Percentiles rank a stretch among this genome's conserved stretches.
phyloP scores from a whole-genome alignment of 1,140 invertebrate genomes.

The Onthophagus taurus region DNA sequence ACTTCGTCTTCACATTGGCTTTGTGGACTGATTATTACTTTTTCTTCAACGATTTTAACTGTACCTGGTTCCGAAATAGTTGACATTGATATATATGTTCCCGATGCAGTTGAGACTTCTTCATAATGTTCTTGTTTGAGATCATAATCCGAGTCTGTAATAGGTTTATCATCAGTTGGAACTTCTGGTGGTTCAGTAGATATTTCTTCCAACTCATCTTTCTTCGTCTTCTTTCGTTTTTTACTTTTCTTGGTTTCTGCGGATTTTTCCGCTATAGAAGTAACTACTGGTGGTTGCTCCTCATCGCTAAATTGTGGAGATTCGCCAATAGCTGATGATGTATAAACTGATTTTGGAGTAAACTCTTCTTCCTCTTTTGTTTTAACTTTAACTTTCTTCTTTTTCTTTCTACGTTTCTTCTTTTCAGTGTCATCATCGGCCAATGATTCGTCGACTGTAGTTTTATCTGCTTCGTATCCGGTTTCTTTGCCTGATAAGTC shows the following conservation, averaged over 20 bases:
- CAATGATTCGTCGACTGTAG: constrained; percentile 45
- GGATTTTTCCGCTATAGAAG: constrained; percentile 31
- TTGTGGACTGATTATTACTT: constrained; percentile 36
- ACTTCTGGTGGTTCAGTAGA: constrained; percentile 21
- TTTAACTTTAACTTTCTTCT: constrained; percentile 44
- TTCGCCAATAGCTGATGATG: constrained; percentile 29
- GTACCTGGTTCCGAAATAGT: constrained; percentile 45
- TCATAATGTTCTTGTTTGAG: constrained; percentile 30
- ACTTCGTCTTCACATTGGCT: constrained; percentile 39
- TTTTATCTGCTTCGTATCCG: constrained; percentile 42
- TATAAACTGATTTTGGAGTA: constrained; percentile 36
- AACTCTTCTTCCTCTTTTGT: constrained; percentile 37
- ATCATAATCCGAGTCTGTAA: constrained; percentile 9
- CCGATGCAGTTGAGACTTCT: constrained; percentile 36
- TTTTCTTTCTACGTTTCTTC: constrained; percentile 43
- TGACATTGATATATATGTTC: constrained; percentile 46
- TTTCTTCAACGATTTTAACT: constrained; percentile 57
- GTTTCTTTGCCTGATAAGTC: constrained; percentile 34
- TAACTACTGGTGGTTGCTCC: constrained; percentile 16
- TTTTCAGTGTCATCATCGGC: constrained; percentile 35
- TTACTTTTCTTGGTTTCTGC: constrained; percentile 35
- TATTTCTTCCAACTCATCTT: constrained; percentile 24
- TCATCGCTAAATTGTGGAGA: constrained; percentile 33
- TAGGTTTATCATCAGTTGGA: constrained; percentile 25
- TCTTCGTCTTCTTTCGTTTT: constrained; percentile 25